These are phyloP conservation scores for Ctenochaetus hawaiiensis DNA, from an alignment of 2,797 vertebrate genomes.

Conservation along the genomic window DNA sequence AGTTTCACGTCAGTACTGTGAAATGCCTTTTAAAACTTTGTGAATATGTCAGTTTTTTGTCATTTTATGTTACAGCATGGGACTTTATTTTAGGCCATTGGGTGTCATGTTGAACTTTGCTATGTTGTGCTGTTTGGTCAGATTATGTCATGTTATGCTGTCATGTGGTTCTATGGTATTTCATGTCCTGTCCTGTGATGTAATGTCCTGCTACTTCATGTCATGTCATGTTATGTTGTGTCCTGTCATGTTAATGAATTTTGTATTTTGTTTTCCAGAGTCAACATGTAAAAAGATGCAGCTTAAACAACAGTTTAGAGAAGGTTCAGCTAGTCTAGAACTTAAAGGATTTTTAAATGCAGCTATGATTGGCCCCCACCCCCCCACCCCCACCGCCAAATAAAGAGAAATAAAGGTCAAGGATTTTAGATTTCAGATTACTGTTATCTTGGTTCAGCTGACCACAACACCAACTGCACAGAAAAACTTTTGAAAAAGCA, in stretches of 20 bases:
- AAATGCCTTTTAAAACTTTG: not conserved
- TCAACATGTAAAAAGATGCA: not conserved
- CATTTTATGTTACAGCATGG: not conserved
- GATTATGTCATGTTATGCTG: not conserved
- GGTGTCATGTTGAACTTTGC: not conserved
- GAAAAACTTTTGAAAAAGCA: not conserved
- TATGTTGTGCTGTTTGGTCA: not conserved
- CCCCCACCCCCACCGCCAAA: too few species aligned
- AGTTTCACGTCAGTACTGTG: slow-evolving; percentile 2
- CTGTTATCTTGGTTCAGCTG: not conserved
- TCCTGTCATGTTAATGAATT: not conserved
- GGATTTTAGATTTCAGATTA: slow-evolving; percentile 2
- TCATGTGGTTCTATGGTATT: not conserved
- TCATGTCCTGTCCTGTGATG: not conserved
- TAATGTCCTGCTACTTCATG: not conserved
- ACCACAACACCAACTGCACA: not conserved
- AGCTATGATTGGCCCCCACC: not conserved
- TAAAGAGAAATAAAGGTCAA: not conserved
- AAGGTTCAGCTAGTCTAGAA: not conserved
- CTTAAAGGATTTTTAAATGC: not conserved
- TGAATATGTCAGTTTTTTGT: not conserved
- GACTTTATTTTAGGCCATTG: not conserved
- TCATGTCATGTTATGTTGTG: not conserved
- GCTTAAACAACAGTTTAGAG: not conserved
- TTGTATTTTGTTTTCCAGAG: not conserved